Evolutionary conservation across 2,888 invertebrate genomes (phyloP).

Genomic region (Calephelis perditalis): DNA sequence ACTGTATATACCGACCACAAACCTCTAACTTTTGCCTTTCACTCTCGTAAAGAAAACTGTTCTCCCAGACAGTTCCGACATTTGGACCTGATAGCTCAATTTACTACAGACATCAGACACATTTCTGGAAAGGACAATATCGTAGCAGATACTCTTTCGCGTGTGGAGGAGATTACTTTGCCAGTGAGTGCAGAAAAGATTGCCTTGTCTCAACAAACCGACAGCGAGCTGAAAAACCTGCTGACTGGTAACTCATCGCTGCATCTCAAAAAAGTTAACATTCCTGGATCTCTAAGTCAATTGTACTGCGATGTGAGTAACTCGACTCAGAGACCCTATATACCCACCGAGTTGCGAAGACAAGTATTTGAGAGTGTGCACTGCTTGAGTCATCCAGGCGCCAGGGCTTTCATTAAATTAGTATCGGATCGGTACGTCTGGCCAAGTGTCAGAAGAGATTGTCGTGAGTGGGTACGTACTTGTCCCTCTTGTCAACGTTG

Average conservation of each 20-base stretch:
- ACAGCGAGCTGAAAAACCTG: too few relatives aligned
- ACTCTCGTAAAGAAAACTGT: background rate
- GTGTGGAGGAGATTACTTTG: background rate
- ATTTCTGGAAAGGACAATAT: constrained; percentile 3
- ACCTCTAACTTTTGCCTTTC: background rate
- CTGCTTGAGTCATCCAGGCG: background rate
- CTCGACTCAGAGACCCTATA: too few relatives aligned
- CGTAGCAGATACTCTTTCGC: constrained; percentile 4
- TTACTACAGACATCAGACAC: constrained; percentile 2
- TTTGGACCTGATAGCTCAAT: constrained; percentile 3
- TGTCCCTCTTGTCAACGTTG: constrained; percentile 37
- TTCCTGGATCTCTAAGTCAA: too few relatives aligned
- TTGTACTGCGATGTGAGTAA: too few relatives aligned
- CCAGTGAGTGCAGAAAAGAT: background rate
- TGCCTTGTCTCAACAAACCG: too few relatives aligned
- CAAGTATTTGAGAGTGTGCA: too few relatives aligned
- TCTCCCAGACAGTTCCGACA: background rate
- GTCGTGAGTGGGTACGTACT: constrained; percentile 31
- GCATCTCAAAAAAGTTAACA: too few relatives aligned
- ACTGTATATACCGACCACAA: background rate
- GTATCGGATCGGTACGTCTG: constrained; percentile 20
- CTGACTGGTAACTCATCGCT: too few relatives aligned
- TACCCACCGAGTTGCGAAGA: too few relatives aligned
- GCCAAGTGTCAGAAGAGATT: constrained; percentile 19
- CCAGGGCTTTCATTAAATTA: background rate